A percentile compares a stretch with the other conserved stretches of the same genome.
Conservation (phyloP, 1,140 invertebrate genomes). For the Anastrepha obliqua region DNA sequence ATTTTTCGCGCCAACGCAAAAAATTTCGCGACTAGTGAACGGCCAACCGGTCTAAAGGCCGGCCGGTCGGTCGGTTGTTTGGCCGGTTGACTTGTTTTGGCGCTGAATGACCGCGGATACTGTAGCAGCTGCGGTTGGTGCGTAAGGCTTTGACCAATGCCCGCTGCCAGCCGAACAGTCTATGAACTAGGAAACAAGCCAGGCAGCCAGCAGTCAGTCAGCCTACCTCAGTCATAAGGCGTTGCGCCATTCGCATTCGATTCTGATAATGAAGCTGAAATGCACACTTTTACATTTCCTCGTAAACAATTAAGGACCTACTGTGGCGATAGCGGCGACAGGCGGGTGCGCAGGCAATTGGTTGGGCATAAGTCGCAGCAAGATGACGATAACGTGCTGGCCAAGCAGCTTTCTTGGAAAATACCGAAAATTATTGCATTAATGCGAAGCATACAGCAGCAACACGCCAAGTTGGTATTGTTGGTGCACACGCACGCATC, state of each 20-base stretch:
- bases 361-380: background rate
- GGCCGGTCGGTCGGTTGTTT: slow-evolving; percentile 44
- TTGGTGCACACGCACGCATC: too few species aligned
- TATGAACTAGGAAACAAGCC: background rate
- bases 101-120: slow-evolving; percentile 24
- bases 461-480: slow-evolving; percentile 20
- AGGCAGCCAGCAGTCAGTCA: background rate
- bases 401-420: slow-evolving; percentile 31
- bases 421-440: slow-evolving; percentile 53
- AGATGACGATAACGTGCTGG: background rate
- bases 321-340: slow-evolving; percentile 17
- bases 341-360: background rate
- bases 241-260: slow-evolving; percentile 5
- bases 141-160: background rate
- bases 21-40: background rate
- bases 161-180: background rate
- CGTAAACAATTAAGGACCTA: slow-evolving; percentile 58
- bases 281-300: slow-evolving; percentile 57
- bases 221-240: background rate
- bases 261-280: slow-evolving; percentile 46
- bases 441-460: background rate
- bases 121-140: background rate
- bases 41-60: slow-evolving; percentile 32
- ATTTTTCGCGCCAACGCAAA: slow-evolving; percentile 33
- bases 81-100: slow-evolving; percentile 30